A percentile compares a stretch with the other conserved stretches of the same genome.
These are phyloP conservation scores for Rhabdomys pumilio DNA, from an alignment of 2,797 vertebrate genomes.

Conservation along the genomic window DNA sequence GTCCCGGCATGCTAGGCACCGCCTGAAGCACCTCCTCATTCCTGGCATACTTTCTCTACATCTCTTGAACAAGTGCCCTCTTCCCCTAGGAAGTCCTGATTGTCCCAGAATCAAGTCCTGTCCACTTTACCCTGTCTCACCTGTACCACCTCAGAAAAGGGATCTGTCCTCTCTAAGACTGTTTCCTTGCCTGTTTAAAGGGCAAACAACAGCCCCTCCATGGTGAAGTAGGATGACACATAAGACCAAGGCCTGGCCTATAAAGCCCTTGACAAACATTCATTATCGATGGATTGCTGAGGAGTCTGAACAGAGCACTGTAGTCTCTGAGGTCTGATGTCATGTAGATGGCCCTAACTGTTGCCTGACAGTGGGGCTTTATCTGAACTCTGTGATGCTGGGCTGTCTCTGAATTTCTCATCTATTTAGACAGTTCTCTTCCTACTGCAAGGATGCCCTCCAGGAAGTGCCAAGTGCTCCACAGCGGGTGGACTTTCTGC, in stretches of 20 bases:
- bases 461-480: neutral
- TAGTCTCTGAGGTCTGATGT: neutral
- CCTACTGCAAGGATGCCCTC: neutral
- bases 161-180: neutral
- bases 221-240: rapidly evolving
- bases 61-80: neutral
- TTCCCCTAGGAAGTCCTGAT: neutral
- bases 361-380: rapidly evolving
- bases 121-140: neutral
- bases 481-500: neutral
- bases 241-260: rapidly evolving
- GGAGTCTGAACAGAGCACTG: neutral
- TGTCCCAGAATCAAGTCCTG: neutral
- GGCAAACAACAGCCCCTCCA: neutral
- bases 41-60: neutral
- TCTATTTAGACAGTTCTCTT: rapidly evolving
- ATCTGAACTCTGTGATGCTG: neutral
- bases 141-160: neutral
- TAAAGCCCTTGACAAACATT: rapidly evolving
- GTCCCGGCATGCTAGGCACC: rapidly evolving
- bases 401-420: neutral
- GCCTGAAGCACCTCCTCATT: rapidly evolving
- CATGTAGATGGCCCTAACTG: neutral
- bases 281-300: neutral
- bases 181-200: neutral